Base-by-base conservation (phyloP, 2,113 vertebrate genomes). In the Numenius arquata region DNA sequence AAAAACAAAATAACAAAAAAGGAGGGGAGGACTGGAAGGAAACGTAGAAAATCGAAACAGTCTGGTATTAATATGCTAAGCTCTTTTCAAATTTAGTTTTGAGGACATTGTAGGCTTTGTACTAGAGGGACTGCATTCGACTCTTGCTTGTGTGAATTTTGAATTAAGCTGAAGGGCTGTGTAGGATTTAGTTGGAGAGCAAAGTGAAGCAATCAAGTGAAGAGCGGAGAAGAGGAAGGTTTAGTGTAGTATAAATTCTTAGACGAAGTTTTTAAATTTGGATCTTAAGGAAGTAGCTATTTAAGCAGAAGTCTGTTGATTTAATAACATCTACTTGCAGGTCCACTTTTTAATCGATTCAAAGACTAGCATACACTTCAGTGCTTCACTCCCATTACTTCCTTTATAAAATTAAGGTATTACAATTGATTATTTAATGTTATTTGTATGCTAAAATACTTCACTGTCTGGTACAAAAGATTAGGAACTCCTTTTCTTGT, bases 371-470 rank as follows among this genome's bases (percentile, higher is more conserved):
- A 21, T 62, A 26, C 11, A 43, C 11, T 91, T 65, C 30, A 56
- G 6, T 55, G 25, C 40, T 95, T 83, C 25, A 11, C 26, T 87
- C 23, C 17, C 11, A 11, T 85, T 81, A 27, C 26, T 85, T 78
- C 29, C 27, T 68, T 87, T 87, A 75, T 88, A 47, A 87, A 87
- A 89, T 95, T 75, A 89, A 56, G 84, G 70, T 61, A 72, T 89
- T 86, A 17, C 26, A 85, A 16, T 65, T 56, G 48, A 67, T 91
- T 79, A 84, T 84, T 68, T 91, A 65, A 43, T 85, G 27, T 72
- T 89, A 85, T 91, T 96, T 89, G 38, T 78, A 48, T 85, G 70
- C 40, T 93, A 38, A 89, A 92, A 56, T 91, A 68, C 47, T 80
- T 38, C 21, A 55, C 62, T 90, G 43, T 74, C 72, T 92, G 63